These are phyloP conservation scores for Bombus picipes DNA, from an alignment of 1,140 invertebrate genomes.

Conservation along the genomic window DNA sequence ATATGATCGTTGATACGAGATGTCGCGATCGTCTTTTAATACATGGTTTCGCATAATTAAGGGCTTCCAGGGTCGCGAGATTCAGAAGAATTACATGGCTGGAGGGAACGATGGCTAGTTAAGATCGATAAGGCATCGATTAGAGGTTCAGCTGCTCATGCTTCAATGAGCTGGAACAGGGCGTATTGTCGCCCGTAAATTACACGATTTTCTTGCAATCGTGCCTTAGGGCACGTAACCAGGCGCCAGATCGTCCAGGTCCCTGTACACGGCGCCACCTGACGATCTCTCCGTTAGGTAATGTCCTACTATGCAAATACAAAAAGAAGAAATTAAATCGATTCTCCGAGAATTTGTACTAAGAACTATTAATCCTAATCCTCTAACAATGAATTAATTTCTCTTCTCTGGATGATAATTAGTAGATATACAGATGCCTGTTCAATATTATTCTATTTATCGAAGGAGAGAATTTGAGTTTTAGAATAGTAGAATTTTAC, in stretches of 20 bases:
- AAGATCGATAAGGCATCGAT: conserved; percentile 62
- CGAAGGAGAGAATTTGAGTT: no score
- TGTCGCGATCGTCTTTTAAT: conserved; percentile 18
- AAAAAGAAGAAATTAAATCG: background rate
- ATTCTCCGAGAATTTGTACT: background rate
- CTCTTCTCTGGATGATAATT: background rate
- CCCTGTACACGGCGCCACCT: conserved; percentile 52
- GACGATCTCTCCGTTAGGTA: conserved; percentile 35
- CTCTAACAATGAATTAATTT: background rate
- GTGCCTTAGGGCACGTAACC: conserved; percentile 11
- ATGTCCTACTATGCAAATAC: background rate
- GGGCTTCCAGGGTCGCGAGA: conserved; percentile 12
- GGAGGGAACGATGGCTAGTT: background rate
- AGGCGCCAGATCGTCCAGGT: conserved; percentile 57
- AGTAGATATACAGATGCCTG: no score
- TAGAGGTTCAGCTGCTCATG: conserved; percentile 55
- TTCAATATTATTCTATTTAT: no score
- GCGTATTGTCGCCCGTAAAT: conserved; percentile 68
- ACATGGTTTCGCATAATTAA: background rate
- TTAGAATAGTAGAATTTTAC: no score
- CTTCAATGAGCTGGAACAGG: conserved; percentile 67
- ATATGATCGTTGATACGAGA: background rate
- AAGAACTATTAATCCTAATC: background rate
- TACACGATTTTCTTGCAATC: conserved; percentile 65
- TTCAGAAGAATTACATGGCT: conserved; percentile 29